Percentiles rank a stretch among this genome's conserved stretches.
phyloP scores from a whole-genome alignment of 2,888 invertebrate species.

The Aphodius sticticus region DNA sequence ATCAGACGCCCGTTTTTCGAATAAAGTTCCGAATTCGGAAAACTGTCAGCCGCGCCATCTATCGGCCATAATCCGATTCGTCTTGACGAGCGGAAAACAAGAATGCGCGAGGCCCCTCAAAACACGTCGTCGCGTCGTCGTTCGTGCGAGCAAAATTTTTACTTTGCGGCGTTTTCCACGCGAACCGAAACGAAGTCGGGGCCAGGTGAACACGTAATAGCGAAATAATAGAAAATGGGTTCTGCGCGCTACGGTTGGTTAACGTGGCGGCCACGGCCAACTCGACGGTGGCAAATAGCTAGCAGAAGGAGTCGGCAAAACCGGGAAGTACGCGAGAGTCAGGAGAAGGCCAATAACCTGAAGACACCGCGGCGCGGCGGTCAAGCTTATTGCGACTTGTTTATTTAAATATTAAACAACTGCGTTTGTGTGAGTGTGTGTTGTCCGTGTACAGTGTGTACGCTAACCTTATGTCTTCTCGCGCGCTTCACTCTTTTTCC shows the following conservation, averaged over 20 bases:
- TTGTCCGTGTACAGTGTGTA: background rate
- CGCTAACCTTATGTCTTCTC: conserved; percentile 20
- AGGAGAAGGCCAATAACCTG: conserved; percentile 53
- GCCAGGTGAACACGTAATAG: conserved; percentile 16
- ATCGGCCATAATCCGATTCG: background rate
- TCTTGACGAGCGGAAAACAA: background rate
- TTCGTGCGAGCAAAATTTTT: background rate
- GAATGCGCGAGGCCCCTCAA: background rate
- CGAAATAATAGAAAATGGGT: conserved; percentile 47
- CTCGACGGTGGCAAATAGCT: conserved; percentile 49
- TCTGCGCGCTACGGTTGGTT: conserved; percentile 44
- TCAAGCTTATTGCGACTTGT: conserved; percentile 48
- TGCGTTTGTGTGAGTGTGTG: conserved; percentile 16
- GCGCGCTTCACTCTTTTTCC: background rate
- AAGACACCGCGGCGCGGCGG: conserved; percentile 48
- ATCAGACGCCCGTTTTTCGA: no score
- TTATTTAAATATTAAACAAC: conserved; percentile 43
- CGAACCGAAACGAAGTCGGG: conserved; percentile 4
- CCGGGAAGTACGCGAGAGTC: conserved; percentile 50
- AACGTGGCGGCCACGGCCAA: conserved; percentile 48
- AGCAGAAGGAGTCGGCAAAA: conserved; percentile 48
- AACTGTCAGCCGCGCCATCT: background rate
- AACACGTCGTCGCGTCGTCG: background rate
- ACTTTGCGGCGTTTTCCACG: background rate
- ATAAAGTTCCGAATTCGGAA: background rate